Evolutionary conservation across 1,140 invertebrate species (phyloP).

Genomic region (Drosophila tani): DNA sequence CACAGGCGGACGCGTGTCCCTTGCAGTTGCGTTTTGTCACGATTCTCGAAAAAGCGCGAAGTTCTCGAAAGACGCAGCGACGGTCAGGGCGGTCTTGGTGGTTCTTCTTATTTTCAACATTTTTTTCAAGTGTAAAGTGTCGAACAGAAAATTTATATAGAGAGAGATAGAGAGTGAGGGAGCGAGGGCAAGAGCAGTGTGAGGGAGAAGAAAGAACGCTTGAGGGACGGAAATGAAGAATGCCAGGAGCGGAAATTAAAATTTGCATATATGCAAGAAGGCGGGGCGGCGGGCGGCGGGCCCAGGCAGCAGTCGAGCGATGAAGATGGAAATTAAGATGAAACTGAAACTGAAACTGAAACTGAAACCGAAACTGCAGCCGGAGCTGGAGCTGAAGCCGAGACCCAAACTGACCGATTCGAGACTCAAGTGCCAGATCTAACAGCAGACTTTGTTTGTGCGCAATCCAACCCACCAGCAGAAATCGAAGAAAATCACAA

Average conservation of each 20-base stretch:
- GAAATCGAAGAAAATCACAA: background rate
- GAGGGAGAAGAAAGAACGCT: slow-evolving; percentile 23
- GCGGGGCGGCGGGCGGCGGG: slow-evolving; percentile 14
- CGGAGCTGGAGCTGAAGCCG: background rate
- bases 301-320: slow-evolving; percentile 29
- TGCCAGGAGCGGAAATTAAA: slow-evolving; percentile 81
- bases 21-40: slow-evolving; percentile 1
- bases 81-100: background rate
- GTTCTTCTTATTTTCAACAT: slow-evolving; percentile 11
- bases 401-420: slow-evolving; percentile 5
- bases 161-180: background rate
- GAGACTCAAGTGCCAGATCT: slow-evolving; percentile 54
- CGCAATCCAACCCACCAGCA: slow-evolving; percentile 48
- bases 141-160: too few relatives aligned
- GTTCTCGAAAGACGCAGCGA: background rate
- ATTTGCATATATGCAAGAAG: slow-evolving; percentile 70
- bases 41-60: slow-evolving; percentile 34
- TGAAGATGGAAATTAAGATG: slow-evolving; percentile 55
- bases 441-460: slow-evolving; percentile 29
- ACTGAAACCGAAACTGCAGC: background rate
- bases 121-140: slow-evolving; percentile 33
- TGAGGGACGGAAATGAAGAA: slow-evolving; percentile 77
- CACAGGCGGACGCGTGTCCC: slow-evolving; percentile 68
- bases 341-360: slow-evolving; percentile 22
- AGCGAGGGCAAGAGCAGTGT: background rate